phyloP scores from a whole-genome alignment of 2,113 vertebrate genomes.

The Cyprinodon variegatus region DNA sequence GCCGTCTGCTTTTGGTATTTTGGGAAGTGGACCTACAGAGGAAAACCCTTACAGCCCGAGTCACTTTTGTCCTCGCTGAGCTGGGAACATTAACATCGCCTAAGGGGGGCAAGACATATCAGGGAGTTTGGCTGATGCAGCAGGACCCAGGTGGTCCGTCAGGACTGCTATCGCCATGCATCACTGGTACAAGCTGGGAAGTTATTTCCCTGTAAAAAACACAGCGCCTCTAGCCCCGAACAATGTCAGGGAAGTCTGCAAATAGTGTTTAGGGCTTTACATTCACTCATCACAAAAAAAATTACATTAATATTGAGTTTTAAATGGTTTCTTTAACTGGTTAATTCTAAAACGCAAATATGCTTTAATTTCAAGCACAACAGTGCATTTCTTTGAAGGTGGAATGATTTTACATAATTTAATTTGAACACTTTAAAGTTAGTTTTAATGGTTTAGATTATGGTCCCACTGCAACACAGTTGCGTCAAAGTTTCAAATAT shows the following conservation, averaged over 20 bases:
- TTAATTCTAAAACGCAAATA: too few species aligned
- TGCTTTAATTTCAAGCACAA: too few species aligned
- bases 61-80: constrained; percentile 31
- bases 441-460: too few species aligned
- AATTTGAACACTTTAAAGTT: too few species aligned
- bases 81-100: constrained; percentile 31
- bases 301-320: not conserved
- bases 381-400: too few species aligned
- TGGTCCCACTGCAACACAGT: too few species aligned
- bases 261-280: not conserved
- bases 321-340: not conserved
- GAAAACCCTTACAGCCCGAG: constrained; percentile 44
- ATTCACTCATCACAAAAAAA: not conserved
- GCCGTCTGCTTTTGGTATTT: constrained; percentile 32
- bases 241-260: not conserved
- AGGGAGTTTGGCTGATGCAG: constrained; percentile 26
- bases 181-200: constrained; percentile 20
- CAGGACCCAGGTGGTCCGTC: constrained; percentile 47
- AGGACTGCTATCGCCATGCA: constrained; percentile 18
- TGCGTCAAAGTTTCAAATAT: too few species aligned
- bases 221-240: not conserved
- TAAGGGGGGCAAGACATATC: constrained; percentile 3
- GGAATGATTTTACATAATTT: too few species aligned
- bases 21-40: constrained; percentile 20
- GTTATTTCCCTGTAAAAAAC: constrained; percentile 30